Evolutionary conservation across 2,113 vertebrate species (phyloP).

Genomic region (Arenaria interpres): DNA sequence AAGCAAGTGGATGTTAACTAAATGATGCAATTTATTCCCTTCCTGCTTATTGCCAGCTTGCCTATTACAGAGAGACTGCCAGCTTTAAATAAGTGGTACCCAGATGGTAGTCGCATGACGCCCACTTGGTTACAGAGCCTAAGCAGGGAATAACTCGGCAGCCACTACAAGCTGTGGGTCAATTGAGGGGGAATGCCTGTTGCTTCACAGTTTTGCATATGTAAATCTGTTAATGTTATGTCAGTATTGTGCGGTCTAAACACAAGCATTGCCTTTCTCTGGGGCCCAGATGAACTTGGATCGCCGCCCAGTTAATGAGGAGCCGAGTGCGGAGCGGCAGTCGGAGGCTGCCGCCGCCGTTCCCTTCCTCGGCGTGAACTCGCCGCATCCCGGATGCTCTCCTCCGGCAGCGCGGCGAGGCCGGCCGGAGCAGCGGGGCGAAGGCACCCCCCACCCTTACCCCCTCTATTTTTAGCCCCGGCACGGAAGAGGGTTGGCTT

Average conservation of each 20-base stretch:
- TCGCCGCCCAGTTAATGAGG: constrained; percentile 81
- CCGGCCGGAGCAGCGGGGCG: constrained; percentile 50
- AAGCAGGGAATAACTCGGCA: constrained; percentile 88
- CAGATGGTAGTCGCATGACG: constrained; percentile 93
- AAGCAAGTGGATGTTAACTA: constrained; percentile 96
- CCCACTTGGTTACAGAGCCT: constrained; percentile 90
- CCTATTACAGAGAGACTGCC: constrained; percentile 90
- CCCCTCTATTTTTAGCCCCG: constrained; percentile 74
- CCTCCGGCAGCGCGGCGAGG: constrained; percentile 50
- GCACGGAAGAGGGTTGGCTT: constrained; percentile 70
- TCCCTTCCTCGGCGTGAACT: constrained; percentile 59
- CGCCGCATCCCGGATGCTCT: constrained; percentile 62
- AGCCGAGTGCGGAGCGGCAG: constrained; percentile 69
- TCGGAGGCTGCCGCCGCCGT: constrained; percentile 69
- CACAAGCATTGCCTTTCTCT: constrained; percentile 83
- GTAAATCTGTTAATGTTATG: constrained; percentile 90
- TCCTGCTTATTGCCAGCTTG: constrained; percentile 89
- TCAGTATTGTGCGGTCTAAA: constrained; percentile 85
- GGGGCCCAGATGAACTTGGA: constrained; percentile 87
- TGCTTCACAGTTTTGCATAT: constrained; percentile 87
- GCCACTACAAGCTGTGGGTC: constrained; percentile 90
- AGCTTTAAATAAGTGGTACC: constrained; percentile 97
- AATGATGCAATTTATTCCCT: constrained; percentile 98
- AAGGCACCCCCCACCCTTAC: constrained; percentile 53
- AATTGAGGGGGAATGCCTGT: constrained; percentile 88